These are phyloP conservation scores for Nannoperca obscura DNA, from an alignment of 2,797 vertebrate genomes.

Conservation along the genomic window DNA sequence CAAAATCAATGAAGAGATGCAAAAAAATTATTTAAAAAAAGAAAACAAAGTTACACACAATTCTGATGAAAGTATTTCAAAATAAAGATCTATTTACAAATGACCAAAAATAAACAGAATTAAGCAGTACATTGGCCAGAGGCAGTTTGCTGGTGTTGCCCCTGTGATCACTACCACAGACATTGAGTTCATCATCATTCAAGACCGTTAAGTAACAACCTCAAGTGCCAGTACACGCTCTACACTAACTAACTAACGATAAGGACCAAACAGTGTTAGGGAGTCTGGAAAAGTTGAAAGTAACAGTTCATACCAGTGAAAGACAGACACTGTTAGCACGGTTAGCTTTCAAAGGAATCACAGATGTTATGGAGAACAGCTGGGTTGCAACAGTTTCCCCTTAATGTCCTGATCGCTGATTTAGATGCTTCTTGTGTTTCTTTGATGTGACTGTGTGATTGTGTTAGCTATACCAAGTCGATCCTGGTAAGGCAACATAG, in stretches of 20 bases:
- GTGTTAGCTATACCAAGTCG: conserved; percentile 4
- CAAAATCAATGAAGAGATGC: conserved; percentile 37
- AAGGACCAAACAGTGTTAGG: conserved; percentile 29
- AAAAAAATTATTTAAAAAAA: conserved; percentile 13
- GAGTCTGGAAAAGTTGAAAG: conserved; percentile 22
- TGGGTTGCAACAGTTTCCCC: conserved; percentile 30
- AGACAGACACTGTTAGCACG: neutral
- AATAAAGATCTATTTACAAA: conserved; percentile 60
- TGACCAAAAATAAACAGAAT: conserved; percentile 21
- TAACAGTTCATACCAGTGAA: conserved; percentile 25
- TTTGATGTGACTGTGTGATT: conserved; percentile 17
- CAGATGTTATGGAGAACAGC: conserved; percentile 22
- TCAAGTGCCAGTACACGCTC: conserved; percentile 5
- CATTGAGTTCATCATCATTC: conserved; percentile 49
- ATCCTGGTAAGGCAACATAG: conserved; percentile 27
- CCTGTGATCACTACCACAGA: conserved; percentile 47
- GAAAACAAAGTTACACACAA: conserved; percentile 44
- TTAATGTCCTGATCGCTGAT: conserved; percentile 23
- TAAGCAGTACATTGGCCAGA: conserved; percentile 29
- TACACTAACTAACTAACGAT: conserved; percentile 35
- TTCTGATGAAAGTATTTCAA: conserved; percentile 53
- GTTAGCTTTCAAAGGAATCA: conserved; percentile 35
- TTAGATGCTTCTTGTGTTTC: conserved; percentile 24
- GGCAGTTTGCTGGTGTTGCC: conserved; percentile 62
- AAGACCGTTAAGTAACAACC: conserved; percentile 40